Evolutionary conservation across 2,113 vertebrate genomes (phyloP).

Genomic region (Chitala chitala): DNA sequence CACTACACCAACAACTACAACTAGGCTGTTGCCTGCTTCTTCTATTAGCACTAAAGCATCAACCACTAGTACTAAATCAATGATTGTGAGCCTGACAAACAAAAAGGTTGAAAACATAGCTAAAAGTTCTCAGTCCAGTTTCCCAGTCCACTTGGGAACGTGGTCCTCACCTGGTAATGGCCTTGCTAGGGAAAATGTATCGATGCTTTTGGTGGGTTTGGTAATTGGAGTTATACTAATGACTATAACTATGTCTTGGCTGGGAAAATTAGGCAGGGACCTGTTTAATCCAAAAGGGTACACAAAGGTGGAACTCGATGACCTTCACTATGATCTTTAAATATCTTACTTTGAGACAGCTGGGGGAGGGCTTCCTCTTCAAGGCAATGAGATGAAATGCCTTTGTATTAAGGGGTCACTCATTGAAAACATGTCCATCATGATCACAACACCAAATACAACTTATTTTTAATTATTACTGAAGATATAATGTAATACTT

Average conservation of each 20-base stretch:
- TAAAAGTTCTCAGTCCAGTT: background rate
- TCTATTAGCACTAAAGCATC: too few relatives aligned
- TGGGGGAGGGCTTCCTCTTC: too few relatives aligned
- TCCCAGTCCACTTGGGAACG: background rate
- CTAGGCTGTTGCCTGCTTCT: too few relatives aligned
- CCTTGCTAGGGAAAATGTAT: background rate
- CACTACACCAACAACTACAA: too few relatives aligned
- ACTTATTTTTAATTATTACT: too few relatives aligned
- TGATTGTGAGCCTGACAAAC: background rate
- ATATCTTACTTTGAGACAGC: too few relatives aligned
- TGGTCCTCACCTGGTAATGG: background rate
- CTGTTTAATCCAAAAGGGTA: background rate
- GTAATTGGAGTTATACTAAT: background rate
- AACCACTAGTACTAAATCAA: background rate
- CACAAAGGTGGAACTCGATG: background rate
- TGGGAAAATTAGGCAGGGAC: background rate
- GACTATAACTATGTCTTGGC: background rate
- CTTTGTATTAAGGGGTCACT: too few relatives aligned
- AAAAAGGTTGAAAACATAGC: background rate
- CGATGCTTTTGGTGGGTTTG: background rate
- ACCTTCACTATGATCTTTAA: conserved; percentile 1
- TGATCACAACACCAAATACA: too few relatives aligned
- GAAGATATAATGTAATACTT: too few relatives aligned
- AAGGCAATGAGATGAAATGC: too few relatives aligned
- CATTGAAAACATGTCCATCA: too few relatives aligned